Evolutionary conservation across 2,888 invertebrate genomes (phyloP), one percentile per base, ranked within the genome.

Genomic region (Nomada hirtipes): DNA sequence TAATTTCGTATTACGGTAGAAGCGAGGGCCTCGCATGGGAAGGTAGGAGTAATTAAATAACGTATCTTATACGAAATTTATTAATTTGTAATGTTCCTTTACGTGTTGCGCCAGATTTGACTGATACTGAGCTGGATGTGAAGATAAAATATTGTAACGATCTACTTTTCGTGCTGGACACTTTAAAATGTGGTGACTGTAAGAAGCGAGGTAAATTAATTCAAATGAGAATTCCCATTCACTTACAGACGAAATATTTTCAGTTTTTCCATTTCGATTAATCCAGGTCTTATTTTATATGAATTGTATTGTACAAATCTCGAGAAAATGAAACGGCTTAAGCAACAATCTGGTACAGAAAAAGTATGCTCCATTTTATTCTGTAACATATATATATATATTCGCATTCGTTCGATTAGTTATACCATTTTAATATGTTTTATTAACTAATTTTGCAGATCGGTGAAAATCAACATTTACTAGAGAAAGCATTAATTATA

Each of bases 121-220:
- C 95, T 89, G 94, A 95, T 86, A 94, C 94, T 57, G 95, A 95
- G 75, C 93, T 96, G 89, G 90, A 93, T 81, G 91, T 95, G 91
- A 96, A 96, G 93, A 95, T 95, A 93, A 94, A 92, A 88, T 95
- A 95, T 87, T 96, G 96, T 94, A 94, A 95, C 79, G 95, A 96
- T 92, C 94, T 96, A 88, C 93, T 96, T 91, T 92, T 94, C 86
- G 93, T 95, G 87, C 91, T 96, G 90, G 94, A 95, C 91, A 94
- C 94, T 91, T 94, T 97, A 91, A 94, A 94, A 90, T 95, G 95
- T 92, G 96, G 96, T 9, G 89, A 91, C 74, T 92, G 92, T 71
- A 92, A 90, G 61, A 92, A 91, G 79, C 92, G 89, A 87, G 93
- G 93, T 92, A 86, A 76, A 47, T 71, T 47, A 0, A 61, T 72